Evolutionary conservation across 2,888 invertebrate genomes (phyloP).

Genomic region (Pheosia gnoma): DNA sequence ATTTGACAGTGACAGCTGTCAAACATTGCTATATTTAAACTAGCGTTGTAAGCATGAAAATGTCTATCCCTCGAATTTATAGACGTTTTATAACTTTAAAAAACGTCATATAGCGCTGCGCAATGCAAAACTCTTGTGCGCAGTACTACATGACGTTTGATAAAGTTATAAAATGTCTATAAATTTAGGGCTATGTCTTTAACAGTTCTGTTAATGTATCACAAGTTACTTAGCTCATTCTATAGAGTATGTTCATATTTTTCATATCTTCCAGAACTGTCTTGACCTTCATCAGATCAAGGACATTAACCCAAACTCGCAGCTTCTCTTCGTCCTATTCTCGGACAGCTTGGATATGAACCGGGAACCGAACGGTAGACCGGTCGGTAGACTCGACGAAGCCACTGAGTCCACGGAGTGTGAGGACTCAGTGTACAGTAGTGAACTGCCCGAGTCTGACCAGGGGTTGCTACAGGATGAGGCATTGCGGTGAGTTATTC

Average conservation of each 20-base stretch:
- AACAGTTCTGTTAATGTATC: too few relatives aligned
- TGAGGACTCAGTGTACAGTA: slow-evolving; percentile 41
- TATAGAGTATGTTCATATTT: not conserved
- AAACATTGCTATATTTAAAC: too few relatives aligned
- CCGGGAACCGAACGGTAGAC: slow-evolving; percentile 24
- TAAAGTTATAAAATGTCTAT: too few relatives aligned
- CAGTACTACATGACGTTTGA: too few relatives aligned
- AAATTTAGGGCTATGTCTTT: too few relatives aligned
- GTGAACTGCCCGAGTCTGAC: slow-evolving; percentile 62
- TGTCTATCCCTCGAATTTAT: too few relatives aligned
- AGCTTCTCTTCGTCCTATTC: slow-evolving; percentile 72
- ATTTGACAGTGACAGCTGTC: too few relatives aligned
- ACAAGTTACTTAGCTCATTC: not conserved
- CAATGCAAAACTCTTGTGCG: too few relatives aligned
- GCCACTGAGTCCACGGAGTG: slow-evolving; percentile 55
- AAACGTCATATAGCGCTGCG: too few relatives aligned
- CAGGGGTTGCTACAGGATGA: slow-evolving; percentile 29
- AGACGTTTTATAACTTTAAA: too few relatives aligned
- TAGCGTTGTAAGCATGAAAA: too few relatives aligned
- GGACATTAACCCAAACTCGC: slow-evolving; percentile 67
- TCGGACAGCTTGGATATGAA: slow-evolving; percentile 53
- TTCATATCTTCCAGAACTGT: slow-evolving; percentile 64
- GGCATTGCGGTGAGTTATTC: not conserved
- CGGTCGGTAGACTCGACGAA: slow-evolving; percentile 33
- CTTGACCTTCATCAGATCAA: slow-evolving; percentile 77